Evolutionary conservation across 2,888 invertebrate species (phyloP), one percentile per base, ranked within the genome.

Genomic region (Megalurothrips usitatus): DNA sequence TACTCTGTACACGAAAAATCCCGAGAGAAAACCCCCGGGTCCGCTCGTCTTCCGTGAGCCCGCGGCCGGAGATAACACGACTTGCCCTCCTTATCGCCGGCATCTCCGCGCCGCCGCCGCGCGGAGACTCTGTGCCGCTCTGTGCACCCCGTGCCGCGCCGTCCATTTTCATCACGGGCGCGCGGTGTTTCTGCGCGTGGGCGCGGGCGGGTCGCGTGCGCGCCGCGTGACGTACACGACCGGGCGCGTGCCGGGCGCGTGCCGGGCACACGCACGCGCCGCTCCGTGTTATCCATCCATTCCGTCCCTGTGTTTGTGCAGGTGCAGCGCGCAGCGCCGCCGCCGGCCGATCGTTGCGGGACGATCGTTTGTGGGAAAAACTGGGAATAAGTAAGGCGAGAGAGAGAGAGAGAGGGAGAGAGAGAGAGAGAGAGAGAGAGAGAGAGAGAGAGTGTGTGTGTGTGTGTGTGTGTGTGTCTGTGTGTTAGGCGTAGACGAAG

Each of bases 201-300:
- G 6, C 34, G 6, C 19, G 19, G 58, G 19, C n/a, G 58, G n/a
- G 58, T 58, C 58, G 68, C 68, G 23, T 23, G 68, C 58, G 23
- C 23, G 68, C 26, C 68, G 68, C 68, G 68, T 26, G 68, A 26
- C 68, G 23, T 75, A 75, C 68, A 75, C 68, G 68, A 58, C 68
- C 68, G 23, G 1, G 9, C 68, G 68, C 68, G 26, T 1, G 23
- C 10, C 26, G 23, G 12, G 26, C 68, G 68, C 58, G 14, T 17
- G 14, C 58, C 58, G 17, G 6, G 58, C 58, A 17, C 58, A 6
- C 19, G 19, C 58, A 17, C 58, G 58, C 58, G 19, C 58, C 58
- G 58, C 58, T 17, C 58, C 58, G 58, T n/a, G 19, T 4, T n/a
- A 19, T 26, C 68, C 68, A n/a, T 11, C 26, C 26, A 12, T 26